phyloP scores from a whole-genome alignment of 64 coral and sea anemone genomes.

The Montipora cactus region DNA sequence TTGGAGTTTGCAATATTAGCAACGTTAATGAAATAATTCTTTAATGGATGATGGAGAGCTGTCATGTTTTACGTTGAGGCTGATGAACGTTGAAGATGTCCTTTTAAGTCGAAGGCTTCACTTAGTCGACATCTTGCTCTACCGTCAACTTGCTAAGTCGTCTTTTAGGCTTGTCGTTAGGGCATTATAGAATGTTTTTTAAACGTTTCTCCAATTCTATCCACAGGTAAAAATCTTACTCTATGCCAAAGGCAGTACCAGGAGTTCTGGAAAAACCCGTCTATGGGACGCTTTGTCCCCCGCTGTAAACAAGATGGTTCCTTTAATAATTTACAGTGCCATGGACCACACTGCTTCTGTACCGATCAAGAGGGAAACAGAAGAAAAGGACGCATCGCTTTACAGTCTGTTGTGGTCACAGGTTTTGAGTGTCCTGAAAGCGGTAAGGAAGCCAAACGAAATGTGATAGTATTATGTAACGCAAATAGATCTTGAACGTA shows the following conservation, averaged over 20 bases:
- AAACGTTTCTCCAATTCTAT: background rate
- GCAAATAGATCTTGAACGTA: no score
- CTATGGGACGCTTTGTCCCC: constrained; percentile 64
- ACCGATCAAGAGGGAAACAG: constrained; percentile 51
- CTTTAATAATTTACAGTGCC: constrained; percentile 55
- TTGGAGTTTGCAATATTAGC: no score
- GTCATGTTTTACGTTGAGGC: no score
- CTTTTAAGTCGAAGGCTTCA: no score
- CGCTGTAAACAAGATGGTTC: constrained; percentile 58
- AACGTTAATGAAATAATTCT: no score
- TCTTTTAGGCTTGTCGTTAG: no score
- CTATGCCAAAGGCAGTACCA: constrained; percentile 68
- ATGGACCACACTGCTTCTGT: constrained; percentile 76
- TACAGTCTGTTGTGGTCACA: background rate
- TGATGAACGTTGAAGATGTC: no score
- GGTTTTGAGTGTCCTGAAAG: constrained; percentile 16
- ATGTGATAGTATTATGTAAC: no score
- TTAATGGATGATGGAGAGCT: no score
- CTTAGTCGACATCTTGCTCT: no score
- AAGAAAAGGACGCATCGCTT: constrained; percentile 26
- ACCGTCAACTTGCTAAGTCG: no score
- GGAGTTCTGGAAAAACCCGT: constrained; percentile 63
- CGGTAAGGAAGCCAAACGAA: constrained; percentile 12
- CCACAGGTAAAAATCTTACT: constrained; percentile 37
- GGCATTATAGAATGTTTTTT: background rate